Evolutionary conservation across 2,797 vertebrate species (phyloP), one percentile per base, ranked within the genome.

Genomic region (Syngnathus rostellatus): DNA sequence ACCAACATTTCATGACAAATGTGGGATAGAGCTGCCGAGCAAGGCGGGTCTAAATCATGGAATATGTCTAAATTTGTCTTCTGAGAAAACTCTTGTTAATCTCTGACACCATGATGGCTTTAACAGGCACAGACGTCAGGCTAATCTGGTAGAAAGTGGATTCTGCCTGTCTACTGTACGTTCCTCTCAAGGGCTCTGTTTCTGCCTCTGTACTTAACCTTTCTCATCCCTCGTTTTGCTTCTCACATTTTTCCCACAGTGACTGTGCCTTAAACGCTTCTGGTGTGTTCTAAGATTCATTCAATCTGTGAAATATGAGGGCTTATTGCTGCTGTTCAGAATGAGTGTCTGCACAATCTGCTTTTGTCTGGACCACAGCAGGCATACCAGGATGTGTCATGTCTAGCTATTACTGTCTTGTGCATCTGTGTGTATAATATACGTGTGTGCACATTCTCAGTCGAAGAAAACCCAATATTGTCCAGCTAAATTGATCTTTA

Each of bases 41-140:
- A 81, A 79, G 76, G 70, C 85, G 80, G 73, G 74, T 68, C 80
- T 78, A 87, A 86, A 84, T 89, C 81, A 82, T 78, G 71, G 75
- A 84, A 83, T 85, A 85, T 73, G 78, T 77, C 83, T 85, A 83
- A 87, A 89, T 87, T 83, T 76, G 78, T 84, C 85, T 82, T 85
- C 72, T 71, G 85, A 87, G 86, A 85, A 76, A 78, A 41, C 40
- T 55, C 66, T 70, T 71, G 72, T 73, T 78, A 71, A 85, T 77
- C 80, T 82, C 77, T 71, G 72, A 76, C 66, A 70, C 64, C 68
- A 73, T 87, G 85, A 88, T 91, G 80, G 79, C 73, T 89, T 87
- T 84, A 89, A 81, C 88, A 89, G 82, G 71, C 79, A 41, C 75
- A 77, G 73, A 77, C 75, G 69, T 80, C 71, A 54, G 66, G 67